These are phyloP conservation scores for Fulmarus glacialis DNA, from an alignment of 2,113 vertebrate species.

Conservation along the genomic window DNA sequence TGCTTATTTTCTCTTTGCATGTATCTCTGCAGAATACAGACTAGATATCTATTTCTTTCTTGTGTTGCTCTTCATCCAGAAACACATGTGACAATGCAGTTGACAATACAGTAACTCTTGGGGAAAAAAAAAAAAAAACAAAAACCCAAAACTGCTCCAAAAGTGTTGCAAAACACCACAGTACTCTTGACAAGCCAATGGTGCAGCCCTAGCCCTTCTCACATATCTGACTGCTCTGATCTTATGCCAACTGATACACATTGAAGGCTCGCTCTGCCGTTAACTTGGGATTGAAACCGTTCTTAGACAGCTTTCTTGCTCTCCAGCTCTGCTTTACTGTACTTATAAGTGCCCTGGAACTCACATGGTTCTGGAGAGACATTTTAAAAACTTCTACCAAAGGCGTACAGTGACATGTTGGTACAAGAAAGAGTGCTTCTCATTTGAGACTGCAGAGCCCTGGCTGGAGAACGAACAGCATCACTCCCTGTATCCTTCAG, in stretches of 20 bases:
- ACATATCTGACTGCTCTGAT: neutral
- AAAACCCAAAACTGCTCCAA: neutral
- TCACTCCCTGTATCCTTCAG: neutral
- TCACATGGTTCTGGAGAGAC: neutral
- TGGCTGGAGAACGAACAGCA: neutral
- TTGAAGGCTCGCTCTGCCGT: neutral
- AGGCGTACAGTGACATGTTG: rapidly evolving
- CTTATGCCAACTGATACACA: neutral
- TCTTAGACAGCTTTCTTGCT: neutral
- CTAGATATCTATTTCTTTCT: neutral
- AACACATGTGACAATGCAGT: neutral
- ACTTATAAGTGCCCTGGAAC: neutral
- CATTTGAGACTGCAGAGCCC: neutral
- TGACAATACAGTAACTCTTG: neutral
- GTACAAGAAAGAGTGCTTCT: neutral
- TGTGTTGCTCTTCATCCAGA: neutral
- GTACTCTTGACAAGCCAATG: neutral
- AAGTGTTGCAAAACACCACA: neutral
- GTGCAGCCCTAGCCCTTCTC: neutral
- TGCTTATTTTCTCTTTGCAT: neutral
- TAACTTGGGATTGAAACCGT: neutral
- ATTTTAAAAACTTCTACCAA: neutral
- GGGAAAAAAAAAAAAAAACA: neutral
- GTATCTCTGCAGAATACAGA: neutral
- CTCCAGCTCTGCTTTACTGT: neutral